These are phyloP conservation scores for Epizoanthus rinbou DNA, from an alignment of 92 coral and sea anemone species.

Conservation along the genomic window DNA sequence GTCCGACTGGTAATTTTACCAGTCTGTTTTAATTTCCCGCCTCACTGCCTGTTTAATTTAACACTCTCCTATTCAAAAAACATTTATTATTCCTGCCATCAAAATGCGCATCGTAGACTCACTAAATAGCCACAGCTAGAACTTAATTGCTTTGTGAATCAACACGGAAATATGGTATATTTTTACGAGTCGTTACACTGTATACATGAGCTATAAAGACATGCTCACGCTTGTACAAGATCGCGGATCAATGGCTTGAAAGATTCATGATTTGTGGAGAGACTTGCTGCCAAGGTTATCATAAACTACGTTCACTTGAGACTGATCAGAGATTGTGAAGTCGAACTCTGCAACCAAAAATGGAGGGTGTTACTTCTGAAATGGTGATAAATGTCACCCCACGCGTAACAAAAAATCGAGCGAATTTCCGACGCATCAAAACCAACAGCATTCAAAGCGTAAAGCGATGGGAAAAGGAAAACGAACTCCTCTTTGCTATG, in stretches of 20 bases:
- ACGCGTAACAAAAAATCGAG: constrained; percentile 71
- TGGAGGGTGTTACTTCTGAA: constrained; percentile 60
- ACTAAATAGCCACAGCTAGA: constrained; percentile 39
- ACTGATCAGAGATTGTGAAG: constrained; percentile 41
- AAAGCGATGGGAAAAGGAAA: constrained; percentile 98
- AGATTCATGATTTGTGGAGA: constrained; percentile 42
- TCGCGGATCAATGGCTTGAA: constrained; percentile 26
- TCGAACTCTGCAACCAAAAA: constrained; percentile 29
- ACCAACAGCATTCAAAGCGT: constrained; percentile 92
- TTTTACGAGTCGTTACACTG: constrained; percentile 2
- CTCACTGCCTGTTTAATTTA: constrained; percentile 20
- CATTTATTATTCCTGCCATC: constrained; percentile 38
- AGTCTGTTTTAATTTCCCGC: constrained; percentile 49
- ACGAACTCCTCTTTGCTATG: constrained; percentile 97
- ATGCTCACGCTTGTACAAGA: constrained; percentile 32
- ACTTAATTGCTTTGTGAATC: constrained; percentile 43
- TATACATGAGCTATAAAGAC: neutral
- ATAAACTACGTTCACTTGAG: constrained; percentile 1
- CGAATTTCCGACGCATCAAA: constrained; percentile 91
- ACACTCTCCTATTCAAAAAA: constrained; percentile 30
- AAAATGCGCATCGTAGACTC: constrained; percentile 42
- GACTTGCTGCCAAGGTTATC: constrained; percentile 34
- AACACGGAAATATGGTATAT: constrained; percentile 42
- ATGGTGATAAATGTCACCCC: constrained; percentile 59
- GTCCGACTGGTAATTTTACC: constrained; percentile 21